phyloP scores from a whole-genome alignment of 2,113 vertebrate genomes.

The Chaenogobius annularis region DNA sequence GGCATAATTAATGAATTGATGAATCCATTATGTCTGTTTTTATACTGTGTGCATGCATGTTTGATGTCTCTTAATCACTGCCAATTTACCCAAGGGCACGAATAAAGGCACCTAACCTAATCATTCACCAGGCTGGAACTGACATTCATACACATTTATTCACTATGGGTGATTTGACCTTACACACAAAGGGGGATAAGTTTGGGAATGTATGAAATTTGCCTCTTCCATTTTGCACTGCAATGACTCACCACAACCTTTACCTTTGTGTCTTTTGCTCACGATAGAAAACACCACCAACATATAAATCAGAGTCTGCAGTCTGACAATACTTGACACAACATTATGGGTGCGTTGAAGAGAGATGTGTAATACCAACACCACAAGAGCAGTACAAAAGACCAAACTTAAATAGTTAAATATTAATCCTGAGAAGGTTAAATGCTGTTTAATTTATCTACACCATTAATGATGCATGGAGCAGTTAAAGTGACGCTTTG shows the following conservation, averaged over 20 bases:
- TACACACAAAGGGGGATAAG: too few species aligned
- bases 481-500: constrained; percentile 13
- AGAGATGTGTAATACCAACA: background rate
- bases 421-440: constrained; percentile 5
- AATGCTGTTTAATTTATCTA: constrained; percentile 8
- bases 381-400: constrained; percentile 7
- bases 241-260: background rate
- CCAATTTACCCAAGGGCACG: too few species aligned
- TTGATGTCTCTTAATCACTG: too few species aligned
- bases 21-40: too few species aligned
- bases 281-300: background rate
- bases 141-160: too few species aligned
- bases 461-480: background rate
- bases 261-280: background rate
- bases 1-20: too few species aligned
- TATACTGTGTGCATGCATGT: too few species aligned
- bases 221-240: background rate
- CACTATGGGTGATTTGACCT: background rate
- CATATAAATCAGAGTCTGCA: background rate
- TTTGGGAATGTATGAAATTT: background rate
- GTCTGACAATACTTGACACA: background rate
- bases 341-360: background rate
- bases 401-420: background rate
- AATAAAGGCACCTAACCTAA: too few species aligned
- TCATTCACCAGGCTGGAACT: too few species aligned